Conservation (phyloP, 2,888 invertebrate genomes). For the Hecatera dysodea region DNA sequence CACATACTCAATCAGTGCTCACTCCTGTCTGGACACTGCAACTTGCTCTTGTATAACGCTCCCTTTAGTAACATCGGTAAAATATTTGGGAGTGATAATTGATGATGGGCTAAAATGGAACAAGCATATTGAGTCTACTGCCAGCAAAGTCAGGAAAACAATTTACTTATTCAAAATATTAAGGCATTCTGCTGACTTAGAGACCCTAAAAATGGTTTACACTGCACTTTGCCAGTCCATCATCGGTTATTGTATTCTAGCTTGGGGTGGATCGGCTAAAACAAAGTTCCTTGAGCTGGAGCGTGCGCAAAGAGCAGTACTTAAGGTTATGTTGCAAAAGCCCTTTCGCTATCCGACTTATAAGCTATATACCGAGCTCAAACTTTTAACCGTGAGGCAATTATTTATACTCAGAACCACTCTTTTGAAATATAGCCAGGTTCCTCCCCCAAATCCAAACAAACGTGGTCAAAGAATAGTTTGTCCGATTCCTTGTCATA, state of each 20-base stretch:
- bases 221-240: conserved; percentile 11
- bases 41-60: no score
- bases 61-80: background rate
- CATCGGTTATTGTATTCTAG: conserved; percentile 1
- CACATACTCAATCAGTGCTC: no score
- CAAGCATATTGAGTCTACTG: conserved; percentile 1
- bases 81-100: background rate
- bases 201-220: conserved; percentile 3
- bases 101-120: background rate
- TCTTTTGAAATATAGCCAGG: background rate
- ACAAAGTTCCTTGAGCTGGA: conserved; percentile 1
- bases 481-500: no score
- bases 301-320: no score
- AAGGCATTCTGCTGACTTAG: background rate
- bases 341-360: background rate
- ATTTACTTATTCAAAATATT: conserved; percentile 1
- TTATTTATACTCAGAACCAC: background rate
- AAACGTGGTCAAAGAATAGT: no score
- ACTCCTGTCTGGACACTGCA: no score
- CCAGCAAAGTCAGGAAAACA: conserved; percentile 5
- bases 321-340: no score
- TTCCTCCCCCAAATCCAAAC: background rate
- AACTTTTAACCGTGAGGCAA: background rate
- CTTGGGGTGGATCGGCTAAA: conserved; percentile 5
- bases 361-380: background rate